Percentiles rank a stretch among this genome's conserved stretches.
These are phyloP conservation scores for Stictonetta naevosa DNA, from an alignment of 2,113 vertebrate genomes.

Conservation along the genomic window DNA sequence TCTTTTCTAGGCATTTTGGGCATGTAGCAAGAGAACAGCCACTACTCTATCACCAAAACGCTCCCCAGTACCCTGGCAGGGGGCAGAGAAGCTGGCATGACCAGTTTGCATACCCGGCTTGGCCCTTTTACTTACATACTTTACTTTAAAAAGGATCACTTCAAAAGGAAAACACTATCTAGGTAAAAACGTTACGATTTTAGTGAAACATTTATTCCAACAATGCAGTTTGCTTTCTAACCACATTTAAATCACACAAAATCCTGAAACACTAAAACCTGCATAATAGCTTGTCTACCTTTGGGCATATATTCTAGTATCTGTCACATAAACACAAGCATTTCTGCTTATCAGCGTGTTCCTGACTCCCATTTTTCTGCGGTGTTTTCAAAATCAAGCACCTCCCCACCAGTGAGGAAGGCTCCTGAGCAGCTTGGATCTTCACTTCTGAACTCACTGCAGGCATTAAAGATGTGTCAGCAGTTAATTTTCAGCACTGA, in stretches of 20 bases:
- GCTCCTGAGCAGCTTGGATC: background rate
- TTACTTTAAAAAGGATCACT: background rate
- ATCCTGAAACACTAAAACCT: background rate
- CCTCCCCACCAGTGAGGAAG: background rate
- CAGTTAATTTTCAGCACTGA: background rate
- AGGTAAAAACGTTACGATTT: background rate
- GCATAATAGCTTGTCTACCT: background rate
- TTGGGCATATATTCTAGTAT: background rate
- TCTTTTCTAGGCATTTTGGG: background rate
- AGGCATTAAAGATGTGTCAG: background rate
- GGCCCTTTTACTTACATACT: background rate
- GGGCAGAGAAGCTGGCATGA: background rate
- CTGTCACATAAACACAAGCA: background rate
- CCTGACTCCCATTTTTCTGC: background rate
- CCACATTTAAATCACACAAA: background rate
- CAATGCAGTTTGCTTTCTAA: background rate
- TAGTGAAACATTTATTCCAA: background rate
- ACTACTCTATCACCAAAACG: accelerated
- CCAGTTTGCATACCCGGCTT: no score
- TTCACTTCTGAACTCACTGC: background rate
- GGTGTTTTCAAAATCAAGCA: background rate
- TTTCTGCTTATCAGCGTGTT: background rate
- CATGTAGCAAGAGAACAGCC: background rate
- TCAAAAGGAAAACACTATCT: background rate
- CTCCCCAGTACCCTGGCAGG: background rate